phyloP scores from a whole-genome alignment of 2,888 invertebrate genomes.

The Drosophila merina region DNA sequence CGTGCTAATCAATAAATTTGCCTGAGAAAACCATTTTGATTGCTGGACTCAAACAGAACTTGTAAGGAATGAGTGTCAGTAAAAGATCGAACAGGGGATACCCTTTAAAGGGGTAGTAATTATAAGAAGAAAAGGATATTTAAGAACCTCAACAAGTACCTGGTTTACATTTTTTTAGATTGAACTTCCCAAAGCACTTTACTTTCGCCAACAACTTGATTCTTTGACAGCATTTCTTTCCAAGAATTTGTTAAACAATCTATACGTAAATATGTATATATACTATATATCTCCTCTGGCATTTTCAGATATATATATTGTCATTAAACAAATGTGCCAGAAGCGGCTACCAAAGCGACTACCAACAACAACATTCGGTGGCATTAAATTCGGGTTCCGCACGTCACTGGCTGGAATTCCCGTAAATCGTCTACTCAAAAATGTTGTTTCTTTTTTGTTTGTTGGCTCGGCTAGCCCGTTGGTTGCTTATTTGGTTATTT shows the following conservation, averaged over 20 bases:
- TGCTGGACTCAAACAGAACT: slow-evolving; percentile 63
- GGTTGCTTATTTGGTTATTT: slow-evolving; percentile 39
- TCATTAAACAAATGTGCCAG: slow-evolving; percentile 79
- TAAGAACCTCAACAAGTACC: no score
- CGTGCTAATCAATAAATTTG: slow-evolving; percentile 80
- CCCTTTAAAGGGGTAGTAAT: slow-evolving; percentile 24
- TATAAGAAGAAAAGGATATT: no score
- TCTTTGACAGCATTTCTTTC: slow-evolving; percentile 33
- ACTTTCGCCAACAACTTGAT: no score
- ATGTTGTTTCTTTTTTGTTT: slow-evolving; percentile 30
- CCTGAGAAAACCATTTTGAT: slow-evolving; percentile 78
- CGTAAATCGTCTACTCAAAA: slow-evolving; percentile 75
- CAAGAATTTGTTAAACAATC: not conserved
- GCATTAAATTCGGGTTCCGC: slow-evolving; percentile 64
- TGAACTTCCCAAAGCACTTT: no score
- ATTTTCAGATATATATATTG: slow-evolving; percentile 62
- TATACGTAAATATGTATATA: not conserved
- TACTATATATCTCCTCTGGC: slow-evolving; percentile 26
- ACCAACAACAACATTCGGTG: slow-evolving; percentile 17
- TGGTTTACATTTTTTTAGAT: no score
- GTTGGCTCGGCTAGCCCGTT: slow-evolving; percentile 25
- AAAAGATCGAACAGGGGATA: not conserved
- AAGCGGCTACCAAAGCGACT: slow-evolving; percentile 52
- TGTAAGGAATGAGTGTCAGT: slow-evolving; percentile 31
- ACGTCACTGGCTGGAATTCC: slow-evolving; percentile 79